These are phyloP conservation scores for Pemphredon lugubris DNA, from an alignment of 2,888 invertebrate species.

Conservation along the genomic window DNA sequence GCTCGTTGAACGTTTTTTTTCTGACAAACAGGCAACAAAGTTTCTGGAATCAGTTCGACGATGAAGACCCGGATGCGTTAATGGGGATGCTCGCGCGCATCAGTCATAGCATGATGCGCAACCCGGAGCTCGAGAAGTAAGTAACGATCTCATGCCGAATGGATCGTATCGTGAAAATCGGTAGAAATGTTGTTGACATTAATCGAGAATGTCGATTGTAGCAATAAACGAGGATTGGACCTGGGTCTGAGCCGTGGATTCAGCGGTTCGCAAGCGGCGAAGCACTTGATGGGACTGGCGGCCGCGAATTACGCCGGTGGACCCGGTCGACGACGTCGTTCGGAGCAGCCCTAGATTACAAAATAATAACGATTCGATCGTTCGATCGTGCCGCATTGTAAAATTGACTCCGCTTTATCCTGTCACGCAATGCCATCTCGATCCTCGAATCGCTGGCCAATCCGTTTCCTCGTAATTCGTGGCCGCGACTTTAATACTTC, in stretches of 20 bases:
- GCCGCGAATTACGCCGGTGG: conserved; percentile 95
- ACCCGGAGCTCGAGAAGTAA: conserved; percentile 91
- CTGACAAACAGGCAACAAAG: conserved; percentile 67
- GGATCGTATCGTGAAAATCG: too few relatives aligned
- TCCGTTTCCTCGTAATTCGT: too few relatives aligned
- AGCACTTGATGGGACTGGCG: conserved; percentile 94
- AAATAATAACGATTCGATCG: too few relatives aligned
- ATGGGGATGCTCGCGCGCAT: conserved; percentile 89
- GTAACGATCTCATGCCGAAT: too few relatives aligned
- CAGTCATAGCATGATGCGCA: conserved; percentile 87
- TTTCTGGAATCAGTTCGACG: conserved; percentile 80
- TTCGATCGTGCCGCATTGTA: too few relatives aligned
- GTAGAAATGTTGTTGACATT: neutral
- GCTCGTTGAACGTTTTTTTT: too few relatives aligned
- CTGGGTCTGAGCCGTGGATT: conserved; percentile 93
- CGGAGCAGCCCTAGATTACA: conserved; percentile 74
- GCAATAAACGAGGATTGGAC: conserved; percentile 93
- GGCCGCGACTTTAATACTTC: too few relatives aligned
- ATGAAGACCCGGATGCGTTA: conserved; percentile 90
- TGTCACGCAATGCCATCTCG: too few relatives aligned
- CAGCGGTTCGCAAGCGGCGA: conserved; percentile 94
- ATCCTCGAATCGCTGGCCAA: too few relatives aligned
- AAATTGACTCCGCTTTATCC: neutral
- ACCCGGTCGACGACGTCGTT: conserved; percentile 92
- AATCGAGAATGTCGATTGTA: conserved; percentile 77